Evolutionary conservation across 2,888 invertebrate genomes (phyloP), one percentile per base, ranked within the genome.

Genomic region (Caenorhabditis parvicauda): DNA sequence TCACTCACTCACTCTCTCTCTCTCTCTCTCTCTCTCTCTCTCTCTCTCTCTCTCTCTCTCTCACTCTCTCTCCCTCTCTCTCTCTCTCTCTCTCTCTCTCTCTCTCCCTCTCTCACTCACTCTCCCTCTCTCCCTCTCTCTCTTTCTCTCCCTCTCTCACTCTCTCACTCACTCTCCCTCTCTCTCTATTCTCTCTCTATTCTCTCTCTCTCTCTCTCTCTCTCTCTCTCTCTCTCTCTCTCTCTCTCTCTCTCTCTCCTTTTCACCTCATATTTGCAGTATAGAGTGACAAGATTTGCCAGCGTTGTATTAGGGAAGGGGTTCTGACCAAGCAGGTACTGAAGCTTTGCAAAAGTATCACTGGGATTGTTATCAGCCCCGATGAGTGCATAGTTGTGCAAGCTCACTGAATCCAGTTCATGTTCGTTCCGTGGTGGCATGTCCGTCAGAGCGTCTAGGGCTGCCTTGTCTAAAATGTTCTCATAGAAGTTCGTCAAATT

Each of bases 281-380:
- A 98, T 1, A 95, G 85, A 3, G 98, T 85, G 41, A 99, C 84
- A 21, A 99, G 86, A 83, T 98, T 98, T 1, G 92, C 90, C 82
- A 98, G 95, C 0, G 96, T 95, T 85, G 98, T 96, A 14, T 91
- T 90, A 3, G 98, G 98, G 81, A 95, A 96, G 2, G 92, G 91
- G 79, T 92, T 92, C 81, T 96, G 91, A 79, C 93, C 91, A 25
- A 98, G 85, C 21, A 98, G 86, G 83, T 95, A 99, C 81, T 91
- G 91, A 47, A 92, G 83, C 80, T 92, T 91, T 80, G 94, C 92
- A 80, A 96, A 95, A 14, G 95, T 92, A 78, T 94, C 92, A 0
- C 90, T 89, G 0, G 92, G 81, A 35, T 89, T 89, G 29, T 87
- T 85, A 37, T 48, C 44, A 0, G 53, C 58, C 7, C 19, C 46